A percentile compares a stretch with the other conserved stretches of the same genome.
phyloP scores from a whole-genome alignment of 2,797 vertebrate species.

The Tenualosa thibaudeaui region DNA sequence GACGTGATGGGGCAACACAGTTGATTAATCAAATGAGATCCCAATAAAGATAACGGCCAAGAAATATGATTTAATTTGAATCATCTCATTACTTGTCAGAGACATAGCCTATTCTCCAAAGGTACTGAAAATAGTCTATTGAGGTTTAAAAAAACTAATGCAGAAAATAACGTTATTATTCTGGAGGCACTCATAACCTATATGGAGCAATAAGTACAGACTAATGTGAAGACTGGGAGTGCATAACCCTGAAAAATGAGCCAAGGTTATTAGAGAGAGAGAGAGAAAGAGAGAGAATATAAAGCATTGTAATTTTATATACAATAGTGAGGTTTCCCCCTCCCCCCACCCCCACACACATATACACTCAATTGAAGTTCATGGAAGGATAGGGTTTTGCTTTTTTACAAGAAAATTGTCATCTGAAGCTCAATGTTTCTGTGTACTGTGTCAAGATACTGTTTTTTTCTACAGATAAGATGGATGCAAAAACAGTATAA shows the following conservation, averaged over 20 bases:
- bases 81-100: neutral
- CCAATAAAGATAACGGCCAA: neutral
- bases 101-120: neutral
- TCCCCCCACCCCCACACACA: too few species aligned
- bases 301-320: neutral
- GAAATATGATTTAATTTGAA: conserved; percentile 16
- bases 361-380: neutral
- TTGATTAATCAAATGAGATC: conserved; percentile 19
- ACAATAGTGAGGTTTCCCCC: too few species aligned
- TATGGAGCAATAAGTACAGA: neutral
- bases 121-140: neutral
- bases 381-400: neutral
- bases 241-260: neutral
- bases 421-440: too few species aligned
- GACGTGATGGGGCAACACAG: neutral
- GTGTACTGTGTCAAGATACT: neutral
- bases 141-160: neutral
- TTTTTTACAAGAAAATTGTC: neutral
- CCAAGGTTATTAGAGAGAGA: neutral
- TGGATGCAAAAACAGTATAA: neutral
- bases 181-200: neutral
- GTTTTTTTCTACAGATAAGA: neutral
- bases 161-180: neutral
- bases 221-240: neutral
- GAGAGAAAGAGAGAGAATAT: neutral